These are phyloP conservation scores for Dipodomys ordii DNA, from an alignment of 2,113 vertebrate species.

Conservation along the genomic window DNA sequence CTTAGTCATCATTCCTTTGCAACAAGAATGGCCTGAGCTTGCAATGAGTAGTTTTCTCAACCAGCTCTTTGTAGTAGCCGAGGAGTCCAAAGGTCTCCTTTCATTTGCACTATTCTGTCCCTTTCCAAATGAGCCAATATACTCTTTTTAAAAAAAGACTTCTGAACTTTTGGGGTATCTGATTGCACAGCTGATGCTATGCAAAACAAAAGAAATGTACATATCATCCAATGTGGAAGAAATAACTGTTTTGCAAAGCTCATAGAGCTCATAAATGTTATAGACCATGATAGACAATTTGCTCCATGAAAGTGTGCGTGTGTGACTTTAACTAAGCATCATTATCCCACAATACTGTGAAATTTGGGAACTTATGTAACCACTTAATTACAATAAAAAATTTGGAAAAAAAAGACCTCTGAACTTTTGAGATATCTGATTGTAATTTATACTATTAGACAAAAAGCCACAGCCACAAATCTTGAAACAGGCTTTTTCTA, in stretches of 20 bases:
- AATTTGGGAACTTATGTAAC: too few relatives aligned
- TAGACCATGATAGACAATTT: too few relatives aligned
- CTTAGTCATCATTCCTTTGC: neutral
- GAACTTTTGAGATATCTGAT: neutral
- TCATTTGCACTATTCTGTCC: neutral
- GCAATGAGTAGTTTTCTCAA: neutral
- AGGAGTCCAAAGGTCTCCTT: neutral
- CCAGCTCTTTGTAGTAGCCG: neutral
- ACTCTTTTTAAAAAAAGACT: neutral
- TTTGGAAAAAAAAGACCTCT: neutral
- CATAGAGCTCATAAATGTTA: too few relatives aligned
- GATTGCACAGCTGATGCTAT: neutral
- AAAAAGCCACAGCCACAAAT: neutral
- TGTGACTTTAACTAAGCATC: too few relatives aligned
- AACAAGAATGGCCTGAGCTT: neutral
- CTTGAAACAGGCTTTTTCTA: neutral
- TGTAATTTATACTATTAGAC: neutral
- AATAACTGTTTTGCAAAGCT: too few relatives aligned
- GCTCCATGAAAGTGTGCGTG: too few relatives aligned
- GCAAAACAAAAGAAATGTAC: too few relatives aligned
- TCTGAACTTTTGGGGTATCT: neutral
- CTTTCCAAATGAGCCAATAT: neutral
- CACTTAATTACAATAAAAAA: too few relatives aligned
- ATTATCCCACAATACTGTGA: too few relatives aligned
- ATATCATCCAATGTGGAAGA: too few relatives aligned